phyloP scores from a whole-genome alignment of 2,797 vertebrate species.

The Platalea minor region DNA sequence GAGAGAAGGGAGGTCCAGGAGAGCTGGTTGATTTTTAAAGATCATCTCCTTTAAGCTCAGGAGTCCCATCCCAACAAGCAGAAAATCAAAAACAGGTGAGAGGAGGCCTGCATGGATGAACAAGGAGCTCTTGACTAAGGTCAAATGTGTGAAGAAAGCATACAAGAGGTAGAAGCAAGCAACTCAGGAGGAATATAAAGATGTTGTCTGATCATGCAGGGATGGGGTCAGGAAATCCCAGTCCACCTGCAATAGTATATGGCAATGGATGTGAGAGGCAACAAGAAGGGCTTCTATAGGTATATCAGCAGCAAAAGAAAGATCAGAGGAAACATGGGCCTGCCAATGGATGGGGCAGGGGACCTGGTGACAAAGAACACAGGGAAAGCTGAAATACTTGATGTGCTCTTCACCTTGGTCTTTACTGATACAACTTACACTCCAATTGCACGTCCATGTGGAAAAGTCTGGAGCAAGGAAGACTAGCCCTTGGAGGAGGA shows the following conservation, averaged over 20 bases:
- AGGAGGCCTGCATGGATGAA: not conserved
- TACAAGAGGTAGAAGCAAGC: not conserved
- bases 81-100: not conserved
- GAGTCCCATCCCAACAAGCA: not conserved
- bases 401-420: not conserved
- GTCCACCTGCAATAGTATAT: not conserved
- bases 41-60: not conserved
- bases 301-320: not conserved
- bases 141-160: not conserved
- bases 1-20: not conserved
- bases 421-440: not conserved
- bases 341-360: not conserved
- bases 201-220: not conserved
- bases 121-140: not conserved
- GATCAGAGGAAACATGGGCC: not conserved
- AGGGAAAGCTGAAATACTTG: not conserved
- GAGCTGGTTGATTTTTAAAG: not conserved
- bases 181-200: not conserved
- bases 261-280: not conserved
- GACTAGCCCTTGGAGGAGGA: not conserved
- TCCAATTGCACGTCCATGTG: not conserved
- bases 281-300: not conserved
- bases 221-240: not conserved
- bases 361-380: not conserved
- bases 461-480: not conserved